phyloP scores from a whole-genome alignment of 2,888 invertebrate genomes.

The Mylabris sibirica region DNA sequence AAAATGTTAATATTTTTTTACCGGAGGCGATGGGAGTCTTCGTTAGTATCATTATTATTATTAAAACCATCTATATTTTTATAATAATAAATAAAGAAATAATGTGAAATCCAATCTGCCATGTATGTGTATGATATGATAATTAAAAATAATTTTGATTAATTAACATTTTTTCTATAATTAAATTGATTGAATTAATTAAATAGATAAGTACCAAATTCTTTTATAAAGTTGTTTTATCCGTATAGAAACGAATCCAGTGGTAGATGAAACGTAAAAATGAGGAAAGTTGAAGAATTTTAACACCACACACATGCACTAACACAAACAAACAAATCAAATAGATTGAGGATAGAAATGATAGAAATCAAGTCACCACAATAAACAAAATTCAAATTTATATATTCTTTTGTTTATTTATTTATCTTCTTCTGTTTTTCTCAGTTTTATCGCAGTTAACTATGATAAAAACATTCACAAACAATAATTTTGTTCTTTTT shows the following conservation, averaged over 20 bases:
- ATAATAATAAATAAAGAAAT: neutral
- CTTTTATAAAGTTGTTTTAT: neutral
- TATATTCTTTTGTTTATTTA: neutral
- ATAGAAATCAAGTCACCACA: conserved; percentile 6
- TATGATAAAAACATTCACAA: neutral
- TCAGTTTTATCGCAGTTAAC: too few relatives aligned
- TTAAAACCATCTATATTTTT: neutral
- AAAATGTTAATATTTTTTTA: neutral
- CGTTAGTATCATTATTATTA: too few relatives aligned
- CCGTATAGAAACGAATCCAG: neutral
- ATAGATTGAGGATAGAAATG: too few relatives aligned
- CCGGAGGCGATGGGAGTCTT: neutral
- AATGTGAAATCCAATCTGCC: neutral
- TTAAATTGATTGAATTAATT: neutral
- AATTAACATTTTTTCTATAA: neutral
- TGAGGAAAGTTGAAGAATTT: neutral
- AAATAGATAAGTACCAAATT: neutral
- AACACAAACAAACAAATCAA: neutral
- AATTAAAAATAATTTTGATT: neutral
- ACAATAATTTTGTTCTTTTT: neutral
- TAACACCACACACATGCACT: neutral
- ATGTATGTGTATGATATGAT: neutral
- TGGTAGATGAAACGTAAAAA: neutral
- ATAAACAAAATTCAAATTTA: conserved; percentile 2
- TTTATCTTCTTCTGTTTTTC: too few relatives aligned